phyloP scores from a whole-genome alignment of 2,797 vertebrate species.

The Mormyrus hasselquistii region DNA sequence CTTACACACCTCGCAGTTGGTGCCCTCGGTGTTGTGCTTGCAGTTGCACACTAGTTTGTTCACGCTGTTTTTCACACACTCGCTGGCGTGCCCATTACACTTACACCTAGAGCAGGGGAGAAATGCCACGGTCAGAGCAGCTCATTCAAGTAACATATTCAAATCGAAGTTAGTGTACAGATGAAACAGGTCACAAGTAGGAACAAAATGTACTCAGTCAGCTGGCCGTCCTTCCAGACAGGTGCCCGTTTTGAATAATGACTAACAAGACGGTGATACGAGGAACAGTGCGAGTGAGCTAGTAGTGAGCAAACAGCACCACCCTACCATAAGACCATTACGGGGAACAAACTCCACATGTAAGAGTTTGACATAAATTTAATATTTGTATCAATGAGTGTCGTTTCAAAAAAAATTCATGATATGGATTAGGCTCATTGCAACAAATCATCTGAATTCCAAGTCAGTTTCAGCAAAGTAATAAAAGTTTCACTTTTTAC shows the following conservation, averaged over 20 bases:
- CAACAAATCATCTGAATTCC: not conserved
- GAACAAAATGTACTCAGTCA: not conserved
- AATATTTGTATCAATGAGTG: not conserved
- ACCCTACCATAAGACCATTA: not conserved
- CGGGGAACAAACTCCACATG: not conserved
- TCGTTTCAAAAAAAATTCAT: not conserved
- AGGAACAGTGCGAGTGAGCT: not conserved
- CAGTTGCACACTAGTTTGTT: slow-evolving; percentile 78
- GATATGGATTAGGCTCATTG: not conserved
- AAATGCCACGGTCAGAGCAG: not conserved
- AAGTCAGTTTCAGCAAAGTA: not conserved
- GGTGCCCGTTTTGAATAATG: not conserved
- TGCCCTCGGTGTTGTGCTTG: slow-evolving; percentile 86
- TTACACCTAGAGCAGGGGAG: slow-evolving; percentile 72
- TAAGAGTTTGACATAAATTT: not conserved
- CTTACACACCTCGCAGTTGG: slow-evolving; percentile 79
- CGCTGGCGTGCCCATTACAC: slow-evolving; percentile 89
- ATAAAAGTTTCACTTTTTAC: not conserved
- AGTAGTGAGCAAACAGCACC: not conserved
- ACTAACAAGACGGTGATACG: not conserved
- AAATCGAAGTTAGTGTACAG: not conserved
- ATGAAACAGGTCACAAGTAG: not conserved
- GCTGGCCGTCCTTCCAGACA: not conserved
- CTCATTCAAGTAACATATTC: not conserved
- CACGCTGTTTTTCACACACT: slow-evolving; percentile 68